These are phyloP conservation scores for Stomatorhinus walkeri DNA, from an alignment of 2,797 vertebrate species.

Conservation along the genomic window DNA sequence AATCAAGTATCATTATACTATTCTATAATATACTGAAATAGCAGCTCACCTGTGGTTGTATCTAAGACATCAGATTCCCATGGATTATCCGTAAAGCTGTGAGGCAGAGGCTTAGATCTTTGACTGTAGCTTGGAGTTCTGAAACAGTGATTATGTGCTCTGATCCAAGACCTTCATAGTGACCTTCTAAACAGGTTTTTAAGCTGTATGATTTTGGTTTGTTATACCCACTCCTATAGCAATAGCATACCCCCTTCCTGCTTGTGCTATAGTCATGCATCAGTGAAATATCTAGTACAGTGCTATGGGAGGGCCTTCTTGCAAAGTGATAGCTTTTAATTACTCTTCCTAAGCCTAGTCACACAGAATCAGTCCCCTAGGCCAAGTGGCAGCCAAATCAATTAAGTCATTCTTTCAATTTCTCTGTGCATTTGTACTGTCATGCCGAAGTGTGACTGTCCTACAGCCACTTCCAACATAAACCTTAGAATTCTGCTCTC, in stretches of 20 bases:
- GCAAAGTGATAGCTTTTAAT: constrained; percentile 50
- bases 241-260: background rate
- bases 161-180: background rate
- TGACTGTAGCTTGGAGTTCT: background rate
- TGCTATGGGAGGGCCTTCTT: background rate
- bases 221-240: background rate
- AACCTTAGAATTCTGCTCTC: background rate
- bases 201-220: background rate
- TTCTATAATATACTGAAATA: background rate
- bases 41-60: background rate
- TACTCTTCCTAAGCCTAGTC: constrained; percentile 61
- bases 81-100: background rate
- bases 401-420: constrained; percentile 60
- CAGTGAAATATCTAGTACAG: background rate
- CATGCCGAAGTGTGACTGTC: background rate
- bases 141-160: background rate
- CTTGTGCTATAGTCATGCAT: background rate
- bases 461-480: background rate
- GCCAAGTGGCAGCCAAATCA: constrained; percentile 55
- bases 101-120: background rate
- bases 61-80: background rate
- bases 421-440: constrained; percentile 47
- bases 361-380: constrained; percentile 52
- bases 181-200: background rate
- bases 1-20: background rate